A percentile compares a stretch with the other conserved stretches of the same genome.
These are phyloP conservation scores for Lasioglossum vierecki DNA, from an alignment of 2,888 invertebrate species.

Conservation along the genomic window DNA sequence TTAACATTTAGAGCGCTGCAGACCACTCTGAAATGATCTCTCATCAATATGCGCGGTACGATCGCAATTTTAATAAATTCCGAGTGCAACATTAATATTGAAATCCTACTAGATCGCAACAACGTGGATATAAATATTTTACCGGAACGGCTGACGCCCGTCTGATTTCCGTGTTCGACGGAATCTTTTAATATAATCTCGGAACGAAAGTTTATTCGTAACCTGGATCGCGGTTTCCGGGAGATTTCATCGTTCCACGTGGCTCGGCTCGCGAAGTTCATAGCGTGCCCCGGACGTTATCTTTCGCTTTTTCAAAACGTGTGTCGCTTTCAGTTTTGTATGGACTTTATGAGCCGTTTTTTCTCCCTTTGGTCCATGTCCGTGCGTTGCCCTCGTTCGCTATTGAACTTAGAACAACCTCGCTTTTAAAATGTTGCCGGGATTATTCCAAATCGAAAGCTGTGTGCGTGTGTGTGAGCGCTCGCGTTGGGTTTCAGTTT, in stretches of 20 bases:
- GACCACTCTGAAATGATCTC: neutral
- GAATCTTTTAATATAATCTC: slow-evolving; percentile 45
- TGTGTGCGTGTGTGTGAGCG: neutral
- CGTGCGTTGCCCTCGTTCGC: neutral
- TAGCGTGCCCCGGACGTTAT: no score
- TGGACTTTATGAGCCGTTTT: neutral
- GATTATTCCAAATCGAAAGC: neutral
- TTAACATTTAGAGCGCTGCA: no score
- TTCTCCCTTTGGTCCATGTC: neutral
- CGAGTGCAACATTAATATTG: slow-evolving; percentile 27
- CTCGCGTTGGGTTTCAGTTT: slow-evolving; percentile 31
- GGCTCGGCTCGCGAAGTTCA: neutral
- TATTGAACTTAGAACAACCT: neutral
- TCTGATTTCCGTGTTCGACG: neutral
- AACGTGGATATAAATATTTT: slow-evolving; percentile 27
- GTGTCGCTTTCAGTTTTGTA: neutral
- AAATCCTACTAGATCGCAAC: slow-evolving; percentile 21
- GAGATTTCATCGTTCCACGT: slow-evolving; percentile 16
- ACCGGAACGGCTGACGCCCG: neutral
- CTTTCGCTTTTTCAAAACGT: neutral
- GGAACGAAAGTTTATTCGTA: neutral
- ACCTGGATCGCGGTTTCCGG: slow-evolving; percentile 4
- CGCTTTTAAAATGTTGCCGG: neutral
- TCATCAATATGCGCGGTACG: slow-evolving; percentile 35
- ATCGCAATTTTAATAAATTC: slow-evolving; percentile 24